A percentile compares a stretch with the other conserved stretches of the same genome.
These are phyloP conservation scores for Pontoporia blainvillei DNA, from an alignment of 2,113 vertebrate species.

Conservation along the genomic window DNA sequence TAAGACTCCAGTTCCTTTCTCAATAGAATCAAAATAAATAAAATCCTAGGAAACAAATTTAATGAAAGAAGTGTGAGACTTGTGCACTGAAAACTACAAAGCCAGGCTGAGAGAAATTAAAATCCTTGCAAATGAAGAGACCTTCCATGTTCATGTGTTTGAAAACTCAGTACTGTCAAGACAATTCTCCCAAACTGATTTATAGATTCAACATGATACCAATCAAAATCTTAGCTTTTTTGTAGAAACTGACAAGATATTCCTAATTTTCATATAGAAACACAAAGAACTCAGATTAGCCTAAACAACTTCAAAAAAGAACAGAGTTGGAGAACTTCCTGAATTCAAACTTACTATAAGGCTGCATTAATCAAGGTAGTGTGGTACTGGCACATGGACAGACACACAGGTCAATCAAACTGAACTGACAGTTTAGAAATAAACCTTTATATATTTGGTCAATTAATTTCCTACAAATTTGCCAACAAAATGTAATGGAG, in stretches of 20 bases:
- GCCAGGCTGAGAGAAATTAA: too few species aligned
- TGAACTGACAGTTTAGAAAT: neutral
- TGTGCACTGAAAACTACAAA: neutral
- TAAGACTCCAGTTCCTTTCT: neutral
- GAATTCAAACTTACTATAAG: neutral
- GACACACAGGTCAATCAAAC: neutral
- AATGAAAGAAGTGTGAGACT: neutral
- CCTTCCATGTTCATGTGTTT: neutral
- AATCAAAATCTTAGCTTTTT: neutral
- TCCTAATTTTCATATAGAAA: neutral
- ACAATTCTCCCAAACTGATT: neutral
- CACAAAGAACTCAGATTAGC: neutral
- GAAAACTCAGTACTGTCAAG: neutral
- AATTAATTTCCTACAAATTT: neutral
- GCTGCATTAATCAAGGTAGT: neutral
- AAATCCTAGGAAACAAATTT: neutral
- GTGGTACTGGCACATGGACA: neutral
- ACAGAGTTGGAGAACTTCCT: neutral
- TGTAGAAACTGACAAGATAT: neutral
- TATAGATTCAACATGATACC: neutral
- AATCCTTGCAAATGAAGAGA: too few species aligned
- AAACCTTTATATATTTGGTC: neutral
- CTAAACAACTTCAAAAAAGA: neutral
- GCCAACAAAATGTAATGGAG: neutral
- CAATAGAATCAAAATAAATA: neutral